A percentile compares a stretch with the other conserved stretches of the same genome.
Conservation (phyloP, 2,888 invertebrate species). For the Drosophila ustulata region DNA sequence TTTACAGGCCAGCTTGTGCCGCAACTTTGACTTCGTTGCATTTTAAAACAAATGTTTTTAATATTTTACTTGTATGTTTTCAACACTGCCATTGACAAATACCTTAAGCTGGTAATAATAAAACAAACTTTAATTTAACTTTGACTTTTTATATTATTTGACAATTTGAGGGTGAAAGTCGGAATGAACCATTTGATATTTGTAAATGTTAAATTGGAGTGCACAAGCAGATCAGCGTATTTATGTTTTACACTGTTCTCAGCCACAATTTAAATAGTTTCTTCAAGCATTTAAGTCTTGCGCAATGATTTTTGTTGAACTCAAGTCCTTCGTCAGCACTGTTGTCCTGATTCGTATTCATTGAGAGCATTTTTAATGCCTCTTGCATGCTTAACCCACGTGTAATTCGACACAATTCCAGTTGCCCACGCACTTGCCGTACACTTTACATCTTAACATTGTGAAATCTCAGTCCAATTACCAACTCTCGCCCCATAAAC, state of each 20-base stretch:
- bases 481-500: conserved; percentile 42
- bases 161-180: too few relatives aligned
- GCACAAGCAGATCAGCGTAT: too few relatives aligned
- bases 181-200: too few relatives aligned
- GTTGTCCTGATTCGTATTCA: not conserved
- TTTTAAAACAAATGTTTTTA: too few relatives aligned
- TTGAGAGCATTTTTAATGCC: not conserved
- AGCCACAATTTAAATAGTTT: not conserved
- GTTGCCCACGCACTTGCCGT: conserved; percentile 23
- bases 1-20: not conserved
- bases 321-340: not conserved
- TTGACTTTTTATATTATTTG: too few relatives aligned
- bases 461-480: conserved; percentile 58
- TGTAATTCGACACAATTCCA: conserved; percentile 22
- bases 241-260: too few relatives aligned
- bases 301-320: not conserved
- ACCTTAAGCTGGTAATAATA: too few relatives aligned
- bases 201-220: too few relatives aligned
- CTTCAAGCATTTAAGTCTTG: not conserved
- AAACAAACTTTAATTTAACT: too few relatives aligned
- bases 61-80: too few relatives aligned
- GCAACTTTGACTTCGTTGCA: too few relatives aligned
- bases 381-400: conserved; percentile 2
- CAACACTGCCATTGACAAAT: too few relatives aligned
- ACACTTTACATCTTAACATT: conserved; percentile 23